These are phyloP conservation scores for Tiphia femorata DNA, from an alignment of 2,888 invertebrate species.

Conservation along the genomic window DNA sequence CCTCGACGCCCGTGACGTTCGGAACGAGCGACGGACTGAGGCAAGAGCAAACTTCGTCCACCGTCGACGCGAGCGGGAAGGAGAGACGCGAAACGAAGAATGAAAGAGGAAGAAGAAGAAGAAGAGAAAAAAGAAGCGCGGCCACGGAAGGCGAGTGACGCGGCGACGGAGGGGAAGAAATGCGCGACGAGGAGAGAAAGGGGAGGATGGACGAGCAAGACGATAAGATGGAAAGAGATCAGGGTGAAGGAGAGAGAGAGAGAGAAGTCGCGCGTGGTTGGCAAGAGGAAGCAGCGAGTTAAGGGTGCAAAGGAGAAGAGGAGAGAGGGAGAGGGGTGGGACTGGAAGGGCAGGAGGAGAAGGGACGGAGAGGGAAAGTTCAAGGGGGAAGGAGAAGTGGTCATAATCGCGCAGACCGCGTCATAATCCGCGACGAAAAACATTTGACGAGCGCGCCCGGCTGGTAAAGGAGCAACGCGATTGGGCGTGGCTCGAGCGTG, in stretches of 20 bases:
- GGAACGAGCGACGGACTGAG: constrained; percentile 40
- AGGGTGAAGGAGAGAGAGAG: constrained; percentile 21
- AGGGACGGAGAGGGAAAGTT: constrained; percentile 16
- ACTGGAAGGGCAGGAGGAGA: constrained; percentile 2
- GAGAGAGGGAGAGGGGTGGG: constrained; percentile 8
- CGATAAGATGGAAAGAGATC: constrained; percentile 8
- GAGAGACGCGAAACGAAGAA: constrained; percentile 18
- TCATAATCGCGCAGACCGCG: constrained; percentile 69
- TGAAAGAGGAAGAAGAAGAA: constrained; percentile 21
- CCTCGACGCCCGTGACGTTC: constrained; percentile 28
- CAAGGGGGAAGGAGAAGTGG: constrained; percentile 51
- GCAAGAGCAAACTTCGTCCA: constrained; percentile 47
- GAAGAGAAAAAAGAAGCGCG: constrained; percentile 30
- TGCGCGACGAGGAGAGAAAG: neutral
- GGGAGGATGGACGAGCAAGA: constrained; percentile 10
- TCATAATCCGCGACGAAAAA: constrained; percentile 69
- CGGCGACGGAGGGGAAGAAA: neutral
- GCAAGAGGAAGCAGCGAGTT: constrained; percentile 18
- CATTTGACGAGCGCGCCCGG: constrained; percentile 64
- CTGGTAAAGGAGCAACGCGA: constrained; percentile 61
- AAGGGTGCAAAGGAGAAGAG: neutral
- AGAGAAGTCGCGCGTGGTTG: constrained; percentile 6
- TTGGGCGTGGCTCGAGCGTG: constrained; percentile 47
- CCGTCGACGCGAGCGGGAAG: constrained; percentile 17
- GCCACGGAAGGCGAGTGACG: too few species aligned